Conservation (phyloP, 2,797 vertebrate genomes). For the Lerista edwardsae region DNA sequence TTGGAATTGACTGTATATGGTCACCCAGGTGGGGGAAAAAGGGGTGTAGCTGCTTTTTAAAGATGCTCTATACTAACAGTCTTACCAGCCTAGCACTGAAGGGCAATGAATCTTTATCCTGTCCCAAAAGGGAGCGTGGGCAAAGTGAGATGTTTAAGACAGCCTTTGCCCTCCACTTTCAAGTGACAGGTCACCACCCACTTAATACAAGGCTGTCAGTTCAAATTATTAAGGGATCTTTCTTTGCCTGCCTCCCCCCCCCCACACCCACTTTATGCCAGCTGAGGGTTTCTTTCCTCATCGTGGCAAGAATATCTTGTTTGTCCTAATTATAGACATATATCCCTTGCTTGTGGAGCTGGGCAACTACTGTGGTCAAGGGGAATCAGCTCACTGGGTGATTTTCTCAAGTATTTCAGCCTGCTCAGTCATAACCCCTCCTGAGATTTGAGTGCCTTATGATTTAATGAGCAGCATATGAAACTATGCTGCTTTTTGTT, state of each 20-base stretch:
- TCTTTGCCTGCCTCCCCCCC: slow-evolving; percentile 34
- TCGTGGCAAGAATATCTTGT: not conserved
- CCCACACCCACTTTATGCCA: slow-evolving; percentile 47
- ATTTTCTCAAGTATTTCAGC: not conserved
- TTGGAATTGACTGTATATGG: slow-evolving; percentile 22
- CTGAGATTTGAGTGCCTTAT: not conserved
- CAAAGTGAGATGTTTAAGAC: slow-evolving; percentile 61
- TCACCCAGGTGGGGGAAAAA: not conserved
- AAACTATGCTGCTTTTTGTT: not conserved
- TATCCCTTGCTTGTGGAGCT: not conserved
- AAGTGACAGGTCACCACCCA: slow-evolving; percentile 60
- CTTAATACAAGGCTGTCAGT: slow-evolving; percentile 62
- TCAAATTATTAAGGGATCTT: slow-evolving; percentile 64
- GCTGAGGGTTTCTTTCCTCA: slow-evolving; percentile 46
- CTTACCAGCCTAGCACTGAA: slow-evolving; percentile 42
- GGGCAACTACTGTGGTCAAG: not conserved
- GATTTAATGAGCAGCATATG: not conserved
- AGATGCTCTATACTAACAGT: not conserved
- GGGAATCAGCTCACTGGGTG: not conserved
- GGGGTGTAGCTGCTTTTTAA: not conserved
- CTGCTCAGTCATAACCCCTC: not conserved
- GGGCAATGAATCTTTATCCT: slow-evolving; percentile 37
- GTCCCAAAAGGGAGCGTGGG: slow-evolving; percentile 47
- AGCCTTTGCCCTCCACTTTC: slow-evolving; percentile 52
- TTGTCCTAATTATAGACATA: not conserved